Percentiles rank a stretch among this genome's conserved stretches.
These are phyloP conservation scores for Elymnias hypermnestra DNA, from an alignment of 1,140 invertebrate species.

Conservation along the genomic window DNA sequence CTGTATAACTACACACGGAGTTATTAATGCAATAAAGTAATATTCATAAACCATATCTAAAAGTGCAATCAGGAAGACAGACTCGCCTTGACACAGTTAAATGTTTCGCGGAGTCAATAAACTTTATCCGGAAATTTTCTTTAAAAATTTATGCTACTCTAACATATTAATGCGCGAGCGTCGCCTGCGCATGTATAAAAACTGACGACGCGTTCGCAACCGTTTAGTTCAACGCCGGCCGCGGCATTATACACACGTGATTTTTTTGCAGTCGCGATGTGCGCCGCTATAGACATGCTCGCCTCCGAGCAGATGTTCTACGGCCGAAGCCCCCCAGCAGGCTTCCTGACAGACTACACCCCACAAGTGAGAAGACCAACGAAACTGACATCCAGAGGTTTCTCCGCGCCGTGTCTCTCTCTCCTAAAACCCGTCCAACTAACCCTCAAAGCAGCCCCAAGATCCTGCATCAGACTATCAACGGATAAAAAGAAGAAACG, in stretches of 20 bases:
- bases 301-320: slow-evolving; percentile 83
- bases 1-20: no score
- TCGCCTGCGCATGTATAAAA: slow-evolving; percentile 48
- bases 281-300: slow-evolving; percentile 77
- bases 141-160: slow-evolving; percentile 27
- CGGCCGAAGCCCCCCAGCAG: slow-evolving; percentile 80
- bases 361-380: slow-evolving; percentile 42
- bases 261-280: slow-evolving; percentile 44
- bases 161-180: slow-evolving; percentile 37
- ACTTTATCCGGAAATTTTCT: slow-evolving; percentile 23
- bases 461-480: slow-evolving; percentile 51
- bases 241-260: slow-evolving; percentile 29
- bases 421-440: slow-evolving; percentile 57
- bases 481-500: slow-evolving; percentile 82
- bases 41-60: slow-evolving; percentile 4
- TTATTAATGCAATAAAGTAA: neutral
- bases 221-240: slow-evolving; percentile 47
- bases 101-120: slow-evolving; percentile 25
- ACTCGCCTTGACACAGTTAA: slow-evolving; percentile 22
- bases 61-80: neutral
- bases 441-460: slow-evolving; percentile 48
- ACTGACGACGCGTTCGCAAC: slow-evolving; percentile 26
- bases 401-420: slow-evolving; percentile 51
- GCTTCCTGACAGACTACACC: slow-evolving; percentile 77
- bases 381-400: slow-evolving; percentile 48